Evolutionary conservation across 2,113 vertebrate genomes (phyloP).

Genomic region (Petrocephalus zakoni): DNA sequence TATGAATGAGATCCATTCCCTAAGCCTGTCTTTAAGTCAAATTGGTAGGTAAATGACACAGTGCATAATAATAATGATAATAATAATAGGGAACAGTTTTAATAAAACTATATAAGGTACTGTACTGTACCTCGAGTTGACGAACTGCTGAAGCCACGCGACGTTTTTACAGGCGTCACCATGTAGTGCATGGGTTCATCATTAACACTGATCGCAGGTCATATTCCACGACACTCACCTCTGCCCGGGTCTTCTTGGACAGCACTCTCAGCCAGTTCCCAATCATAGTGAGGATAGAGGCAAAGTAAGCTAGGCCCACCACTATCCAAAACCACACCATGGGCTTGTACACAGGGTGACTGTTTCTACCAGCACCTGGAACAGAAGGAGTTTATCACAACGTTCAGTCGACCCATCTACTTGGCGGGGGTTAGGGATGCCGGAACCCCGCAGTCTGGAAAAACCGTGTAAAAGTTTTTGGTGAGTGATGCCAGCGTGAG

Average conservation of each 20-base stretch:
- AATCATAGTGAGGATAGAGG: constrained; percentile 85
- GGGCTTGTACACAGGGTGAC: constrained; percentile 67
- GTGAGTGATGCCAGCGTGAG: neutral
- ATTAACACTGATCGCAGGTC: neutral
- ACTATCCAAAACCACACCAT: constrained; percentile 87
- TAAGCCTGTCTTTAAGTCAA: too few relatives aligned
- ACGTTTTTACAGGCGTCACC: neutral
- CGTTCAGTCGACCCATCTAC: neutral
- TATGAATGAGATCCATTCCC: too few relatives aligned
- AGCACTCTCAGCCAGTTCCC: constrained; percentile 80
- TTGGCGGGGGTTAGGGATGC: neutral
- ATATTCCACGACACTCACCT: constrained; percentile 58
- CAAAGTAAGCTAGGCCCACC: constrained; percentile 86
- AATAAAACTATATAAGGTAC: neutral
- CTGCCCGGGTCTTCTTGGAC: constrained; percentile 76
- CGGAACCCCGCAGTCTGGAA: neutral
- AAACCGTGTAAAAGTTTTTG: neutral
- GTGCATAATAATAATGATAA: neutral
- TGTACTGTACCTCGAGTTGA: neutral
- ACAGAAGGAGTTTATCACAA: neutral
- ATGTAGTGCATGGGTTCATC: neutral
- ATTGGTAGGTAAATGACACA: neutral
- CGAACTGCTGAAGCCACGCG: neutral
- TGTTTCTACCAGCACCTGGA: constrained; percentile 44
- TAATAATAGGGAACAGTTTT: neutral